Percentiles rank a stretch among this genome's conserved stretches.
phyloP scores from a whole-genome alignment of 2,113 vertebrate species.

The Apeltes quadracus region DNA sequence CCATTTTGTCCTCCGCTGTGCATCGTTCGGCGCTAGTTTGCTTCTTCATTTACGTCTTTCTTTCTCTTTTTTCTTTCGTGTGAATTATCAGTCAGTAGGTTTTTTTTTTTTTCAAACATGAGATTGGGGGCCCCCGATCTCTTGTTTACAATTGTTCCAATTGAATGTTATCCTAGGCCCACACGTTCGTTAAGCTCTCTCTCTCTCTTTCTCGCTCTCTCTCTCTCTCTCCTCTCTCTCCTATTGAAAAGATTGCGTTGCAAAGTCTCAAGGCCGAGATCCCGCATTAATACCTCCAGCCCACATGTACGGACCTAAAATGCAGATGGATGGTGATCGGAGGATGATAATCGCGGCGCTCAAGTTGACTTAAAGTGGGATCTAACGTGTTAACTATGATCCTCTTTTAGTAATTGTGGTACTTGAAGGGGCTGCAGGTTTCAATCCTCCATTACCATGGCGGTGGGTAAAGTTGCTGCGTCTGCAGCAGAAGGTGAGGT shows the following conservation, averaged over 20 bases:
- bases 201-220: background rate
- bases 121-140: background rate
- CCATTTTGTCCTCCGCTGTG: background rate
- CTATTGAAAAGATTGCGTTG: no score
- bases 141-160: constrained; percentile 1
- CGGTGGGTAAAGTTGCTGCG: constrained; percentile 5
- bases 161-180: background rate
- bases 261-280: background rate
- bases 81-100: background rate
- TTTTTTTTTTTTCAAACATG: constrained; percentile 2
- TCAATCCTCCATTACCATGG: background rate
- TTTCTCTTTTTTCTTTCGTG: background rate
- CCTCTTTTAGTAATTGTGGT: background rate
- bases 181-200: background rate
- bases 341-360: background rate
- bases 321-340: background rate
- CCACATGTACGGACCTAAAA: background rate
- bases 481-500: constrained; percentile 29
- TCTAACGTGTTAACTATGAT: background rate
- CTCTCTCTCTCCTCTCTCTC: background rate
- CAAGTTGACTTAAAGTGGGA: background rate
- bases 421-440: background rate
- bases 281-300: background rate
- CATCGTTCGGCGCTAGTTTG: constrained; percentile 3
- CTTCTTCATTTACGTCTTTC: background rate